Percentiles rank a stretch among this genome's conserved stretches.
These are phyloP conservation scores for Hippasteria phrygiana DNA, from an alignment of 53 echinoderm and acorn worm genomes.

Conservation along the genomic window DNA sequence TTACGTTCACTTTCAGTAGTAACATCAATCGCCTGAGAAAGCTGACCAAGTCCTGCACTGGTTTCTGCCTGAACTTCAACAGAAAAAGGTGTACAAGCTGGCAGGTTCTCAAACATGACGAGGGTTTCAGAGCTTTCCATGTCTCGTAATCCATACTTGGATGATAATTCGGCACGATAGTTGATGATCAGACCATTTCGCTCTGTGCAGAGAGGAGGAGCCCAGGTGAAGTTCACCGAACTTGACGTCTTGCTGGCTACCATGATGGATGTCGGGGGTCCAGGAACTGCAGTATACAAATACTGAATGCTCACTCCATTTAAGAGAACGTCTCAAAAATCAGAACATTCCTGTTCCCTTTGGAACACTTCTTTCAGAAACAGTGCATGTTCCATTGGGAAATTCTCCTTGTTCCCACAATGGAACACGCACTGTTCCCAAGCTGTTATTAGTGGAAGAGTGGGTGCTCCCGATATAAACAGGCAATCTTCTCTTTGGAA, in stretches of 20 bases:
- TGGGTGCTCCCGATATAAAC: no score
- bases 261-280: not conserved
- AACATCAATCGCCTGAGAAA: no score
- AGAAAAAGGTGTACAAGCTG: constrained; percentile 63
- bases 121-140: not conserved
- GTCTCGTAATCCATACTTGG: not conserved
- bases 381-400: no score
- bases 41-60: constrained; percentile 6
- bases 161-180: not conserved
- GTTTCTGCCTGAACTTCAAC: constrained; percentile 9
- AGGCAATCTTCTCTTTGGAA: no score
- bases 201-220: constrained; percentile 15
- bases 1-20: constrained; percentile 11
- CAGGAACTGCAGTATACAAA: constrained; percentile 10
- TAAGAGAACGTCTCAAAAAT: no score
- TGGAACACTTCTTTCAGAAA: no score
- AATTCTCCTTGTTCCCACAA: no score
- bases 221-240: constrained; percentile 32
- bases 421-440: no score
- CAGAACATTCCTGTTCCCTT: no score
- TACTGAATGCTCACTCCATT: no score
- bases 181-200: constrained; percentile 23
- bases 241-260: not conserved
- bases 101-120: constrained; percentile 60
- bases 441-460: no score